These are phyloP conservation scores for Torymus aiolomorphi DNA, from an alignment of 2,888 invertebrate species.

Conservation along the genomic window DNA sequence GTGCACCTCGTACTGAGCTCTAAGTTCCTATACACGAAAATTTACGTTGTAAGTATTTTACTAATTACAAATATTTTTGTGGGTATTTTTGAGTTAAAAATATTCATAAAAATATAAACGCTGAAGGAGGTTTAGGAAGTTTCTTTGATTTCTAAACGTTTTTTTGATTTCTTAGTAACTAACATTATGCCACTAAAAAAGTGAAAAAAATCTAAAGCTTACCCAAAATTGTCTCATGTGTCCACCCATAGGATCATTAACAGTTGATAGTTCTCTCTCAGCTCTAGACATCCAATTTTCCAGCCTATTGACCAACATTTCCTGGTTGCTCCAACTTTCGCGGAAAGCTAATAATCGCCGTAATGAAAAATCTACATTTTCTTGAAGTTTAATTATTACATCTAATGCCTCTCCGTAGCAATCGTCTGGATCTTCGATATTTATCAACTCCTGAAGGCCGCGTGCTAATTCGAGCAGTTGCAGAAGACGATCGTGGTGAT, in stretches of 20 bases:
- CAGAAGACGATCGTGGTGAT: conserved; percentile 87
- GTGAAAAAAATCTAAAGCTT: conserved; percentile 65
- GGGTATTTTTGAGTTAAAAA: too few species aligned
- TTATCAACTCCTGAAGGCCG: conserved; percentile 84
- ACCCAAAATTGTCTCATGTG: conserved; percentile 90
- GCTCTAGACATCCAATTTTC: conserved; percentile 87
- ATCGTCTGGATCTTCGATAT: conserved; percentile 85
- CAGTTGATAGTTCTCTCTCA: conserved; percentile 82
- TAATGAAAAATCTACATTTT: conserved; percentile 85
- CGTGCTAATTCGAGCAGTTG: conserved; percentile 85
- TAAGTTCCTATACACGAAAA: conserved; percentile 80
- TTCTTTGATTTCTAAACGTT: too few species aligned
- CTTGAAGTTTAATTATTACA: conserved; percentile 84
- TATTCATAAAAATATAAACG: too few species aligned
- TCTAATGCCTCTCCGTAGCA: conserved; percentile 85
- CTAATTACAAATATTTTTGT: background rate
- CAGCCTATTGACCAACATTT: conserved; percentile 83
- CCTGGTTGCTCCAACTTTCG: conserved; percentile 87
- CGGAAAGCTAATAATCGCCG: conserved; percentile 85
- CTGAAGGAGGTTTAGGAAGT: too few species aligned
- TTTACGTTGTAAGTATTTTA: background rate
- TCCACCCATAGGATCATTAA: conserved; percentile 81
- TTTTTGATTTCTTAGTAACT: too few species aligned
- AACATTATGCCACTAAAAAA: too few species aligned
- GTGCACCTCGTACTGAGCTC: conserved; percentile 90